These are phyloP conservation scores for Drosophila prosaltans DNA, from an alignment of 1,140 invertebrate species.

Conservation along the genomic window DNA sequence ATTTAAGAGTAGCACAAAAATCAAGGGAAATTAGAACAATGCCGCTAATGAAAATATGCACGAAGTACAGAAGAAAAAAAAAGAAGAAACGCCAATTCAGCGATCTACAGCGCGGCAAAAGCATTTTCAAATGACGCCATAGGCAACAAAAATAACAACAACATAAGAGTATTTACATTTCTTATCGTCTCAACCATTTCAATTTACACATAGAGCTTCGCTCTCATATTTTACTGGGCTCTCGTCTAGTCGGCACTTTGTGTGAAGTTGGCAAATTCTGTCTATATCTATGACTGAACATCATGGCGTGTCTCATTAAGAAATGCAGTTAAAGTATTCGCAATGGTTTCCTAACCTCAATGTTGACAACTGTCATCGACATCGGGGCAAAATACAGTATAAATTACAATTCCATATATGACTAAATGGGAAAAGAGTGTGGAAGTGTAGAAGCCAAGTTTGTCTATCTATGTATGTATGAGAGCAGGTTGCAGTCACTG, in stretches of 20 bases:
- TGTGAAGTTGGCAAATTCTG: conserved; percentile 36
- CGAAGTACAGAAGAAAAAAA: conserved; percentile 10
- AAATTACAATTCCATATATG: conserved; percentile 62
- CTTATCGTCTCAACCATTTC: conserved; percentile 60
- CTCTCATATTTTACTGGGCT: neutral
- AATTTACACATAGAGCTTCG: conserved; percentile 59
- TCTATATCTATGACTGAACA: conserved; percentile 45
- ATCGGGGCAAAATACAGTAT: conserved; percentile 23
- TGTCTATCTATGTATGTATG: neutral
- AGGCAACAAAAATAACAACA: conserved; percentile 5
- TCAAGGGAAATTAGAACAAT: conserved; percentile 58
- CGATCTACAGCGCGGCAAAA: conserved; percentile 2
- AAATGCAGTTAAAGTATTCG: conserved; percentile 45
- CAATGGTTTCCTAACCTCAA: conserved; percentile 75
- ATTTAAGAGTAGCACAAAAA: conserved; percentile 30
- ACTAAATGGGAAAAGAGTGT: conserved; percentile 55
- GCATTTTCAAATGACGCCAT: conserved; percentile 21
- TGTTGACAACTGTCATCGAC: conserved; percentile 40
- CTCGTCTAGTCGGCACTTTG: conserved; percentile 41
- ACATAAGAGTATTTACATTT: conserved; percentile 59
- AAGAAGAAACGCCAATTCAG: conserved; percentile 21
- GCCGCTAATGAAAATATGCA: conserved; percentile 63
- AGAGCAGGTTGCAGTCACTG: conserved; percentile 57
- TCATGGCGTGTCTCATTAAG: conserved; percentile 61
- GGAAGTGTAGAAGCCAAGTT: conserved; percentile 33